Percentiles rank a stretch among this genome's conserved stretches.
Conservation (phyloP, 1,140 invertebrate genomes). For the Heliconius hewitsoni region DNA sequence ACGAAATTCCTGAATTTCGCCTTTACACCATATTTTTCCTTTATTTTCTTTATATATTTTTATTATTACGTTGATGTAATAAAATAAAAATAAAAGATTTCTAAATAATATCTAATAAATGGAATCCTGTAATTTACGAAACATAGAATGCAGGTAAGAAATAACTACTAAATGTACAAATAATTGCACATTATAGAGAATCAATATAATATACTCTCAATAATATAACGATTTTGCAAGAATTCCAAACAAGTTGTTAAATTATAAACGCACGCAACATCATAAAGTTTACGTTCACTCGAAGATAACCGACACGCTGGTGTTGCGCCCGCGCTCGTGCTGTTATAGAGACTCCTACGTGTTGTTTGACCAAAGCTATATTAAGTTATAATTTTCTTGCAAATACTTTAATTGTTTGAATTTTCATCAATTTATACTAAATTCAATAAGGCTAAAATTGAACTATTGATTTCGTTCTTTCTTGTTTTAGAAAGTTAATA, state of each 20-base stretch:
- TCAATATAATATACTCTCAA: not conserved
- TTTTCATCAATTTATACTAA: not conserved
- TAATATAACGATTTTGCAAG: not conserved
- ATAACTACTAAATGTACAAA: not conserved
- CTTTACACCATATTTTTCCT: too few species aligned
- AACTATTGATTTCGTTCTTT: too few species aligned
- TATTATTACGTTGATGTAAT: too few species aligned
- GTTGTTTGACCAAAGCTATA: not conserved
- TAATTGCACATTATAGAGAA: too few species aligned
- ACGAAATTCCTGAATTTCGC: not conserved
- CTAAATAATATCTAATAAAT: too few species aligned
- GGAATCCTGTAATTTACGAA: not conserved
- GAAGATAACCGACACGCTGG: not conserved
- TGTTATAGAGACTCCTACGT: not conserved
- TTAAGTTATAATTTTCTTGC: not conserved
- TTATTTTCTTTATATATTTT: too few species aligned
- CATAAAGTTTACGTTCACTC: not conserved
- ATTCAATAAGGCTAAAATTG: too few species aligned
- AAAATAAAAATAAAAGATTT: too few species aligned
- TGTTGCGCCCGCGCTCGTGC: not conserved
- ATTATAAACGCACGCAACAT: not conserved
- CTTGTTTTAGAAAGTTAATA: too few species aligned
- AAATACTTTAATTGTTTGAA: not conserved
- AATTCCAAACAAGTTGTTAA: not conserved
- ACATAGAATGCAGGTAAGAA: not conserved